phyloP scores from a whole-genome alignment of 2,113 vertebrate species.

The Misgurnus mizolepis region DNA sequence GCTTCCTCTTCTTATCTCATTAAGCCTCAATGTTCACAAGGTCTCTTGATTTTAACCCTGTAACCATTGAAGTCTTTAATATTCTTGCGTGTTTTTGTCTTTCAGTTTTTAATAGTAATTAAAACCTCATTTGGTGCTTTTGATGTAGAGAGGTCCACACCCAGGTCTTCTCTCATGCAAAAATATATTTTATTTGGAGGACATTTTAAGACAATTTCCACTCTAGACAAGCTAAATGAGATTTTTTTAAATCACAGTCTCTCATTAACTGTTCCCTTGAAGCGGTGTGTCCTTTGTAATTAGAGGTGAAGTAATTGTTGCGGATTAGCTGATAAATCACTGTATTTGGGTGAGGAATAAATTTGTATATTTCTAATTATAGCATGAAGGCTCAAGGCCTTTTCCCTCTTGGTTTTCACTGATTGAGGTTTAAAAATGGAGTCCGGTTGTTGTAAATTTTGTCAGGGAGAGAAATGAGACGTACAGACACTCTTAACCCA shows the following conservation, averaged over 20 bases:
- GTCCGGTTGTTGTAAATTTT: conserved; percentile 30
- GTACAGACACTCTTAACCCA: conserved; percentile 49
- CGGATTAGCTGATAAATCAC: conserved; percentile 40
- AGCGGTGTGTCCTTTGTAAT: conserved; percentile 10
- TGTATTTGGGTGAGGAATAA: conserved; percentile 28
- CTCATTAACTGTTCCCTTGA: conserved; percentile 38
- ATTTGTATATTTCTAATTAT: conserved; percentile 44
- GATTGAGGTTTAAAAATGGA: conserved; percentile 46
- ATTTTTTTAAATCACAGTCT: conserved; percentile 1
- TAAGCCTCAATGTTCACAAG: background rate
- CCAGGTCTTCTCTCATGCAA: background rate
- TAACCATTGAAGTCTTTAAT: background rate
- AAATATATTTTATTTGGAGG: background rate
- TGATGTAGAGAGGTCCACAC: conserved; percentile 14
- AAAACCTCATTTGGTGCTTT: conserved; percentile 26
- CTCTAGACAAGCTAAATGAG: background rate
- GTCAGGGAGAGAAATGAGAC: conserved; percentile 47
- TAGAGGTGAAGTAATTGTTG: conserved; percentile 36
- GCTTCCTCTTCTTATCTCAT: background rate
- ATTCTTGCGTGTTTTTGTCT: background rate
- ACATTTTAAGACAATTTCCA: background rate
- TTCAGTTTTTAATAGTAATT: background rate
- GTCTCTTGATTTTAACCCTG: background rate
- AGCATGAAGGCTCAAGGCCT: conserved; percentile 21
- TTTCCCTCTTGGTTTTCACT: background rate